Percentiles rank a stretch among this genome's conserved stretches.
phyloP scores from a whole-genome alignment of 2,113 vertebrate species.

The Trochalopteron elliotii region DNA sequence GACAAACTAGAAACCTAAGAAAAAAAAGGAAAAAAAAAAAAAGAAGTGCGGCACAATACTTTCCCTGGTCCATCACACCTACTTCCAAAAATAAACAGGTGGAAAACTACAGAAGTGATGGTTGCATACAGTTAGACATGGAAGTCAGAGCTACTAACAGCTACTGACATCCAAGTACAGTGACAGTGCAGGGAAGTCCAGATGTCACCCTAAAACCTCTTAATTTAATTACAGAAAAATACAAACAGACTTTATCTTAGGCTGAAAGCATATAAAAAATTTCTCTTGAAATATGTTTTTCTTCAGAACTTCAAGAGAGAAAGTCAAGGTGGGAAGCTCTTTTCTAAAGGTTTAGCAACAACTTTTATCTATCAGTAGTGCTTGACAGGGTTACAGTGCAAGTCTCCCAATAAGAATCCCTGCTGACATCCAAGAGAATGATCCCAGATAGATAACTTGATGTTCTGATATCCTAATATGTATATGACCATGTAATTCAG shows the following conservation, averaged over 20 bases:
- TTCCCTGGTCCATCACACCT: neutral
- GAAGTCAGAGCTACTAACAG: neutral
- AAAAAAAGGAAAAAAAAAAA: neutral
- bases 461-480: neutral
- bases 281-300: neutral
- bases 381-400: neutral
- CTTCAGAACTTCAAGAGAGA: neutral
- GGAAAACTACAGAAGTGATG: neutral
- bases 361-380: neutral
- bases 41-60: neutral
- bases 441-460: neutral
- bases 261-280: neutral
- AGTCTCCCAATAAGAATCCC: neutral
- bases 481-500: neutral
- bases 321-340: neutral
- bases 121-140: neutral
- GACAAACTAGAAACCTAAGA: neutral
- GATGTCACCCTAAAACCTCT: neutral
- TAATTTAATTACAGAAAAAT: neutral
- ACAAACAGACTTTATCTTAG: neutral
- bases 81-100: neutral
- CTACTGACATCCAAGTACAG: neutral
- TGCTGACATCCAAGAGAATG: neutral
- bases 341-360: neutral
- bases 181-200: neutral